Percentiles rank a stretch among this genome's conserved stretches.
Conservation (phyloP, 2,113 vertebrate species). For the Chinchilla lanigera region DNA sequence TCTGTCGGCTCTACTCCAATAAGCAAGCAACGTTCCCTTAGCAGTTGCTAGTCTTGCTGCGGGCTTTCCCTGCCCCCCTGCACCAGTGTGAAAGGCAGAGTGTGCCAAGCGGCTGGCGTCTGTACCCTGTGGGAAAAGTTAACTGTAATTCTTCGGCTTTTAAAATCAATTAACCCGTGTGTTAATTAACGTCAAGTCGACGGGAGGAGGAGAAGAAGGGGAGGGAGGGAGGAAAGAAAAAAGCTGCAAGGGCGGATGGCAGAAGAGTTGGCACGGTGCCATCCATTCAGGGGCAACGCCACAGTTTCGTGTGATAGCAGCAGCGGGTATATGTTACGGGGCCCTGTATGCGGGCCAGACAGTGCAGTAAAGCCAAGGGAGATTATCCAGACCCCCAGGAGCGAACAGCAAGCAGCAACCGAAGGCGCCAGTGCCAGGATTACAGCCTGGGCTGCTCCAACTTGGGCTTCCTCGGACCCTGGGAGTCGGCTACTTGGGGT, state of each 20-base stretch:
- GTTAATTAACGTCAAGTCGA: conserved; percentile 99
- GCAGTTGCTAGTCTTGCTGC: conserved; percentile 79
- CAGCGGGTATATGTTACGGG: conserved; percentile 92
- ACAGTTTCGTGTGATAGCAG: conserved; percentile 92
- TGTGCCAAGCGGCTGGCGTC: conserved; percentile 88
- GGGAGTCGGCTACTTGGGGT: conserved; percentile 78
- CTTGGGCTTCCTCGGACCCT: conserved; percentile 80
- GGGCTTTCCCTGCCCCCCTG: conserved; percentile 85
- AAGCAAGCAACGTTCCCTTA: conserved; percentile 83
- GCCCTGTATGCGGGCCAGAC: conserved; percentile 89
- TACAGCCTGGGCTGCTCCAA: conserved; percentile 84
- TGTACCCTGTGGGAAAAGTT: conserved; percentile 88
- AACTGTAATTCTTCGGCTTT: conserved; percentile 94
- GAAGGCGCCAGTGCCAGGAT: conserved; percentile 89
- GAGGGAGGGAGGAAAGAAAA: conserved; percentile 92
- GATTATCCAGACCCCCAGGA: conserved; percentile 88
- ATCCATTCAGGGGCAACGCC: conserved; percentile 99
- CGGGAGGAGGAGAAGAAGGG: conserved; percentile 89
- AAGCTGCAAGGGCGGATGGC: conserved; percentile 98
- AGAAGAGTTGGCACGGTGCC: conserved; percentile 99
- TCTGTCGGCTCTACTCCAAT: conserved; percentile 86
- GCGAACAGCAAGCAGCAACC: conserved; percentile 86
- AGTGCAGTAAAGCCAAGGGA: conserved; percentile 84
- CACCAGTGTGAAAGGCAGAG: conserved; percentile 82
- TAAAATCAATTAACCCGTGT: conserved; percentile 98